phyloP scores from a whole-genome alignment of 2,888 invertebrate species.

The Noctua comes region DNA sequence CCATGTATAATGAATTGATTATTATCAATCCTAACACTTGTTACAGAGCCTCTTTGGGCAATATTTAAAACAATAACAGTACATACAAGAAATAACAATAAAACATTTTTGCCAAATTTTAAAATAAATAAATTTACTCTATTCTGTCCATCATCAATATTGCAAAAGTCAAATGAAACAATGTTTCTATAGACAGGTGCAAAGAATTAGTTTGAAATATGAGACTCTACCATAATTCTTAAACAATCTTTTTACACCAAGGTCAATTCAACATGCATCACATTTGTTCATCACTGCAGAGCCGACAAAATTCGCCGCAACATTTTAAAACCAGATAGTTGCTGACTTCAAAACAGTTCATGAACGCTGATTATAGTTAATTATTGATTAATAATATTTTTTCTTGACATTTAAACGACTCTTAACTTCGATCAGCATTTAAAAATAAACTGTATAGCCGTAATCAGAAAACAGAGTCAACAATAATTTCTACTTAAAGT shows the following conservation, averaged over 20 bases:
- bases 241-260: background rate
- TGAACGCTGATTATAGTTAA: background rate
- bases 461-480: conserved; percentile 11
- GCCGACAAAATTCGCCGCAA: background rate
- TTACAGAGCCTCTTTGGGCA: conserved; percentile 19
- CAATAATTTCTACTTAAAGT: conserved; percentile 3
- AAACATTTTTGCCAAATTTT: background rate
- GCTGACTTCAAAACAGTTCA: conserved; percentile 11
- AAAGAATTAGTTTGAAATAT: background rate
- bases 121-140: background rate
- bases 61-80: conserved; percentile 6
- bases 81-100: background rate
- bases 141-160: conserved; percentile 2
- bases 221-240: background rate
- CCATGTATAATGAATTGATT: conserved; percentile 28
- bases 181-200: background rate
- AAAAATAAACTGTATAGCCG: background rate
- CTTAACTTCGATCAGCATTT: background rate
- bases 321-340: background rate
- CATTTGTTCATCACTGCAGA: background rate
- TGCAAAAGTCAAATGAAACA: conserved; percentile 2
- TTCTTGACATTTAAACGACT: background rate
- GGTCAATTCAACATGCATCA: background rate
- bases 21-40: no score
- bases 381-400: background rate